Conservation (phyloP, 2,888 invertebrate species). For the Sepiola atlantica region DNA sequence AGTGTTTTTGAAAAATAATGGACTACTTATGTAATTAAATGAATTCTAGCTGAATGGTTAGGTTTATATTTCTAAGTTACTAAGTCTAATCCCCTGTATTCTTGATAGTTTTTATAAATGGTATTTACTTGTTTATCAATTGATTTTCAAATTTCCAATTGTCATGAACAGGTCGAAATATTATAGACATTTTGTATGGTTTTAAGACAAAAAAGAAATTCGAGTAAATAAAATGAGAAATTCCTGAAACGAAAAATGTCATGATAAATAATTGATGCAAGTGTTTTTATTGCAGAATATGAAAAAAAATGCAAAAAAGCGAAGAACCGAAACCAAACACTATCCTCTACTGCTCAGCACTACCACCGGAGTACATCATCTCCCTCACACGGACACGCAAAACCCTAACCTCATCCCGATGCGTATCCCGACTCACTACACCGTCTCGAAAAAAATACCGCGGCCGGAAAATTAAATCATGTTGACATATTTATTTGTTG, state of each 20-base stretch:
- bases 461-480: neutral
- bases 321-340: neutral
- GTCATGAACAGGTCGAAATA: too few species aligned
- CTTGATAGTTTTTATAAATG: too few species aligned
- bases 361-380: neutral
- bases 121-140: neutral
- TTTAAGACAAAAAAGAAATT: neutral
- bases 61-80: too few species aligned
- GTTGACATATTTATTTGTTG: conserved; percentile 32
- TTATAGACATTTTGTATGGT: too few species aligned
- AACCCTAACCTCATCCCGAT: too few species aligned
- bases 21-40: too few species aligned
- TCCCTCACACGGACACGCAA: neutral
- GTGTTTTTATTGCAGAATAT: neutral
- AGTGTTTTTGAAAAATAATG: too few species aligned
- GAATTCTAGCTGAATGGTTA: too few species aligned
- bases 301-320: neutral
- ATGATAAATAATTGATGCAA: neutral
- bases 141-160: neutral
- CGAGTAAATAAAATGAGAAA: neutral
- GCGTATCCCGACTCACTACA: neutral
- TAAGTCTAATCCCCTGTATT: too few species aligned
- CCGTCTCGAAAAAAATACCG: neutral
- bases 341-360: too few species aligned
- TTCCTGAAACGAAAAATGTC: neutral